Evolutionary conservation across 2,113 vertebrate species (phyloP), one percentile per base, ranked within the genome.

Genomic region (Anguilla rostrata): DNA sequence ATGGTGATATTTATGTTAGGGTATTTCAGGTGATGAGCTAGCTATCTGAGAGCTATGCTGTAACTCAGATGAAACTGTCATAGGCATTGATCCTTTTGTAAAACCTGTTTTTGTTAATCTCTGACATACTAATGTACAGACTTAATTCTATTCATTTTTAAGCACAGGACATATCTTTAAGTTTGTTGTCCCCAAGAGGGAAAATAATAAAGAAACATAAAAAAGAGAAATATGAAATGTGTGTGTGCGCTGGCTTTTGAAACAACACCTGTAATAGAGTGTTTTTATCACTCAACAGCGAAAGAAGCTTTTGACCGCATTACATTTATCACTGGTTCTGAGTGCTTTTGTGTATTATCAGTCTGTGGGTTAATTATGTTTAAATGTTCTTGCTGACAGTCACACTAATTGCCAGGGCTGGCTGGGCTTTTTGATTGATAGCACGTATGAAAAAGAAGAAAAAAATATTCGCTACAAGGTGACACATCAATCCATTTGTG

Each of bases 271-370:
- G 5, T 66, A 20, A 20, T 20, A 87, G 85, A 60, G 15, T 53
- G 39, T 85, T 75, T 83, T 49, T 41, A 80, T 78, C 60, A 87
- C 87, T 53, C 81, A 87, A 86, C 49, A 80, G 82, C 39, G 78
- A 84, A 46, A 78, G 79, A 78, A 83, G 83, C 56, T 71, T 89
- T 87, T 89, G 39, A 90, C 85, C 85, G 40, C 81, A 82, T 88
- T 87, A 26, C 49, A 87, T 81, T 87, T 86, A 89, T 90, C 86
- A 88, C 56, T 56, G 78, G 86, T 86, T 87, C 53, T 88, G n/a
- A 87, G 60, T 81, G 83, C 81, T 86, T 83, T 88, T 85, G 80
- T 57, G 79, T 49, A 87, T 86, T 86, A 84, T 86, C 85, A 82
- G 86, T 87, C 86, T 81, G 41, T 16, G 15, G 84, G 75, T 82